Base-by-base conservation (phyloP, 2,888 invertebrate genomes). In the Meteorus cinctellus region DNA sequence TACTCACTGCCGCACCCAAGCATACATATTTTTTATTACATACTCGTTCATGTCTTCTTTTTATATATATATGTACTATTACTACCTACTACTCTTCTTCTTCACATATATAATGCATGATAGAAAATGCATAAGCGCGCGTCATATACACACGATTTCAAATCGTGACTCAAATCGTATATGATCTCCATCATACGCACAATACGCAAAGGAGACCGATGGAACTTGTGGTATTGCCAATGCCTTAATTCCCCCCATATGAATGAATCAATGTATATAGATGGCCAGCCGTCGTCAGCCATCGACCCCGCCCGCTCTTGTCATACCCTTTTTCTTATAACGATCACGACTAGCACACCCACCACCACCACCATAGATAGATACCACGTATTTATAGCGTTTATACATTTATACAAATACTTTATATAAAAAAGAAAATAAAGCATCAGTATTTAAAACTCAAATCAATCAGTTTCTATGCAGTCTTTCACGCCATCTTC, bases 361-460 rank as follows among this genome's bases (percentile, higher is more conserved):
- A 55, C 55, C 55, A 87, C 87, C 88, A 88, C 87, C 88, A 87
- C 87, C 87, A 88, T 89, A 89, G 89, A 89, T 89, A 89, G 89
- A 89, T 89, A 89, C 89, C 89, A 89, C 89, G 86, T 89, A 89
- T 89, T 89, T 89, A 88, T 89, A 89, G 89, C 88, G 88, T 89
- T 89, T 89, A 89, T 89, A 89, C 89, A 89, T 89, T 89, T 89
- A 89, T 89, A 89, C 88, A 89, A 55, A 89, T 89, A 89, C 88
- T 89, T 89, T 89, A 89, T 89, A 89, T 87, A 88, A 89, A 41
- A 41, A 34, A 24, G 24, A 24, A 34, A 89, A 89, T 89, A 89
- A 89, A 89, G 89, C 89, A 89, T 89, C 89, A 89, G 89, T 89
- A 89, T 89, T 89, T 89, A 89, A 89, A 89, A 88, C 85, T 85